A percentile compares a stretch with the other conserved stretches of the same genome.
phyloP scores from a whole-genome alignment of 2,888 invertebrate species.

The Erebia aethiops region DNA sequence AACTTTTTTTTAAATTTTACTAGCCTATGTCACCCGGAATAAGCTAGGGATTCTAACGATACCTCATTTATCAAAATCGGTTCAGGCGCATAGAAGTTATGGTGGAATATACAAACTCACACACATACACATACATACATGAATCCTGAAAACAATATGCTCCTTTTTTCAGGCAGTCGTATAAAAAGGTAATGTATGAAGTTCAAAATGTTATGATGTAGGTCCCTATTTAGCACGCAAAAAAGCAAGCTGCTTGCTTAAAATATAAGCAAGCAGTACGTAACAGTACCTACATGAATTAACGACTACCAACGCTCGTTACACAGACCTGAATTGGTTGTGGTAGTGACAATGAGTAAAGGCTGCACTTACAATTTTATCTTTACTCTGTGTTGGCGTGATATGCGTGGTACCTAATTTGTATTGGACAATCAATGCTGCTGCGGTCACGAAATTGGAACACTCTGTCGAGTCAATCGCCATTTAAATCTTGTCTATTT shows the following conservation, averaged over 20 bases:
- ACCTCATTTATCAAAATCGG: too few relatives aligned
- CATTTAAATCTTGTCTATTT: constrained; percentile 21
- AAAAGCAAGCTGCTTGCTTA: neutral
- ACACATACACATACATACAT: too few relatives aligned
- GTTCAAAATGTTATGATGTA: neutral
- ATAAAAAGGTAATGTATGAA: too few relatives aligned
- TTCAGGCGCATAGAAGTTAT: too few relatives aligned
- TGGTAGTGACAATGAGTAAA: constrained; percentile 15
- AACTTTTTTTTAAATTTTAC: too few relatives aligned
- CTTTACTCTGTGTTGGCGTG: constrained; percentile 22
- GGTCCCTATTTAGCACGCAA: neutral
- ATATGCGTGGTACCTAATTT: constrained; percentile 27
- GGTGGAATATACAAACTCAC: too few relatives aligned
- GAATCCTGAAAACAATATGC: too few relatives aligned
- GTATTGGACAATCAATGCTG: constrained; percentile 27
- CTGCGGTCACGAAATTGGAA: constrained; percentile 26
- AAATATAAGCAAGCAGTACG: neutral
- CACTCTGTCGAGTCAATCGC: constrained; percentile 4
- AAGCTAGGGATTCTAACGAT: too few relatives aligned
- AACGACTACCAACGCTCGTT: neutral
- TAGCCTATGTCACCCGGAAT: too few relatives aligned
- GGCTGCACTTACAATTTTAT: constrained; percentile 5
- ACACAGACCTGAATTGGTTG: constrained; percentile 2
- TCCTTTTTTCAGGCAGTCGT: too few relatives aligned
- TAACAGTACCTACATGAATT: neutral